Percentiles rank a stretch among this genome's conserved stretches.
Evolutionary conservation across 2,888 invertebrate species (phyloP).

Genomic region (Pyrocoelia pectoralis): DNA sequence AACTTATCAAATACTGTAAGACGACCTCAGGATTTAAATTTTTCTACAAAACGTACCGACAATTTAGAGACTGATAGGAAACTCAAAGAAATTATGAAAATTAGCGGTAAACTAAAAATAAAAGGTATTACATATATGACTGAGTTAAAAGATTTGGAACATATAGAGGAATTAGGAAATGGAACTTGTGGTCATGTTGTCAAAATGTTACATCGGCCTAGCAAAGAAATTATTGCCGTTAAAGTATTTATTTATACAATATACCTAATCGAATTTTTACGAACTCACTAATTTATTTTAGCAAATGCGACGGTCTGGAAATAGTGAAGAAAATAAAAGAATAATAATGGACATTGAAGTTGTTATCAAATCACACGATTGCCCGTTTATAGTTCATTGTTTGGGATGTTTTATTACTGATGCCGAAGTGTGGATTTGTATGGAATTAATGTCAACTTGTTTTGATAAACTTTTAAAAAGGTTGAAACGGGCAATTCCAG

Average conservation of each 20-base stretch:
- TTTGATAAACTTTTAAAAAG: conserved; percentile 95
- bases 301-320: conserved; percentile 98
- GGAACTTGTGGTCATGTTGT: conserved; percentile 98
- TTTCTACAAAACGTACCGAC: conserved; percentile 63
- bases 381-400: conserved; percentile 96
- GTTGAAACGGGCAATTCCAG: conserved; percentile 89
- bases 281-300: conserved; percentile 51
- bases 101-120: conserved; percentile 88
- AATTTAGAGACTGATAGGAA: conserved; percentile 79
- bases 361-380: conserved; percentile 96
- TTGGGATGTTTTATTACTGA: conserved; percentile 97
- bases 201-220: conserved; percentile 92
- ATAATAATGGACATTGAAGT: conserved; percentile 99
- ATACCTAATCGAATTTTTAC: too few relatives aligned
- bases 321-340: conserved; percentile 95
- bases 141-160: conserved; percentile 83
- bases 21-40: conserved; percentile 66
- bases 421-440: conserved; percentile 99
- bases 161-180: conserved; percentile 87
- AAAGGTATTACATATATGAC: conserved; percentile 81
- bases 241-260: conserved; percentile 68
- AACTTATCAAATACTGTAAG: conserved; percentile 54
- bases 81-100: conserved; percentile 91
- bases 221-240: conserved; percentile 88
- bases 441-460: conserved; percentile 99